Percentiles rank a stretch among this genome's conserved stretches.
Evolutionary conservation across 92 coral and sea anemone species (phyloP).

Genomic region (Bergia puertoricense): DNA sequence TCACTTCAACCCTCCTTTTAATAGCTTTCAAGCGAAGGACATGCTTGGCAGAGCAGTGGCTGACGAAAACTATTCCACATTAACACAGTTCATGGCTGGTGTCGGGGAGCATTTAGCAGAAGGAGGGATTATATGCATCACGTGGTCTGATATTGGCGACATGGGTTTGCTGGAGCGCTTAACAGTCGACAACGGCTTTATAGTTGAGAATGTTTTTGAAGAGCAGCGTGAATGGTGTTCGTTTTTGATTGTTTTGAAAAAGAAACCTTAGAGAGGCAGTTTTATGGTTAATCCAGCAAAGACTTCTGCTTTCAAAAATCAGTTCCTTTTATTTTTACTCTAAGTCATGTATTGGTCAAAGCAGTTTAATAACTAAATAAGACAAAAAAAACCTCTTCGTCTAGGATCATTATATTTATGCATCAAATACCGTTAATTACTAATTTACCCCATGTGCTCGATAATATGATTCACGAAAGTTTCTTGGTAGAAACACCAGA

Average conservation of each 20-base stretch:
- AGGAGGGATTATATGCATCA: slow-evolving; percentile 3
- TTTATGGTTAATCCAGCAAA: too few species aligned
- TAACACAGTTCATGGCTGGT: background rate
- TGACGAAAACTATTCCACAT: background rate
- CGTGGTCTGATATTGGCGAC: slow-evolving; percentile 13
- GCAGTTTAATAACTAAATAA: too few species aligned
- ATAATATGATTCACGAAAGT: background rate
- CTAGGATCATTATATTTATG: too few species aligned
- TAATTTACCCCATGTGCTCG: too few species aligned
- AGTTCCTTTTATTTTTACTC: too few species aligned
- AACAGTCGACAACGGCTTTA: background rate
- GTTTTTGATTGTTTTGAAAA: slow-evolving; percentile 14
- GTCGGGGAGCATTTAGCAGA: background rate
- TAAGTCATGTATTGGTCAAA: too few species aligned
- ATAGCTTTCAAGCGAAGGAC: background rate
- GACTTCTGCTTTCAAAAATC: too few species aligned
- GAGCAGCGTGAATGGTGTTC: background rate
- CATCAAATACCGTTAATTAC: too few species aligned
- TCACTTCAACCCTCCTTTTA: slow-evolving; percentile 13
- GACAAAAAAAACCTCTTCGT: too few species aligned
- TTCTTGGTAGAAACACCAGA: too few species aligned
- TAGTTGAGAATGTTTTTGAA: background rate
- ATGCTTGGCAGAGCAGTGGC: slow-evolving; percentile 10
- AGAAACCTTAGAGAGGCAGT: background rate
- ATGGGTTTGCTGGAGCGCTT: background rate